Evolutionary conservation across 2,113 vertebrate genomes (phyloP).

Genomic region (Cepphus grylle): DNA sequence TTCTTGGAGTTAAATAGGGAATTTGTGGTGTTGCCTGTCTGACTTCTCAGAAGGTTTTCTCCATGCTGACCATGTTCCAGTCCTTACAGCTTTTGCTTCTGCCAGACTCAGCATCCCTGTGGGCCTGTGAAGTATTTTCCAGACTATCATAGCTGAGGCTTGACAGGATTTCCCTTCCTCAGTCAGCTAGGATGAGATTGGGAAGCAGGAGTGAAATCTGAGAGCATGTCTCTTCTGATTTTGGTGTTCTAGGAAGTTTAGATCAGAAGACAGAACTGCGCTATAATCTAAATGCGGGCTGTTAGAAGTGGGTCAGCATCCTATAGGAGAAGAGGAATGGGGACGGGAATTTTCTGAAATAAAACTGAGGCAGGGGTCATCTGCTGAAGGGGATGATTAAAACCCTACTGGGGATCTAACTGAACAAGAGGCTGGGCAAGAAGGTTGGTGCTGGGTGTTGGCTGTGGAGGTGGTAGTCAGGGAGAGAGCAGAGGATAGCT

Average conservation of each 20-base stretch:
- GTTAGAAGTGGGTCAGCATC: neutral
- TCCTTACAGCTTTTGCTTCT: neutral
- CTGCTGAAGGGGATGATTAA: neutral
- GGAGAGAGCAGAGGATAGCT: neutral
- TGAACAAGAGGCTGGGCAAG: neutral
- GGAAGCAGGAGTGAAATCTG: neutral
- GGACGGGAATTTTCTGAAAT: neutral
- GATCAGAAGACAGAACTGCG: neutral
- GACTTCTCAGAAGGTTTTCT: neutral
- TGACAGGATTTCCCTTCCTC: neutral
- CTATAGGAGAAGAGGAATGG: neutral
- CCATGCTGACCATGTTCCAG: fast-evolving
- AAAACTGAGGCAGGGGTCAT: neutral
- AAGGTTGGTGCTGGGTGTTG: neutral
- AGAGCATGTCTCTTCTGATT: neutral
- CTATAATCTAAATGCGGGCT: neutral
- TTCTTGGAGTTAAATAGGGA: neutral
- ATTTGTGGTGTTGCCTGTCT: neutral
- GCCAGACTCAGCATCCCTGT: neutral
- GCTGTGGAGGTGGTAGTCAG: neutral
- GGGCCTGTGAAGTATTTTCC: neutral
- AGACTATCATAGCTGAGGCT: neutral
- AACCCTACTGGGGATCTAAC: neutral
- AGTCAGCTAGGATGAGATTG: neutral
- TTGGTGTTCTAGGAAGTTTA: neutral